phyloP scores from a whole-genome alignment of 2,888 invertebrate species.

The Watsonalla cultraria region DNA sequence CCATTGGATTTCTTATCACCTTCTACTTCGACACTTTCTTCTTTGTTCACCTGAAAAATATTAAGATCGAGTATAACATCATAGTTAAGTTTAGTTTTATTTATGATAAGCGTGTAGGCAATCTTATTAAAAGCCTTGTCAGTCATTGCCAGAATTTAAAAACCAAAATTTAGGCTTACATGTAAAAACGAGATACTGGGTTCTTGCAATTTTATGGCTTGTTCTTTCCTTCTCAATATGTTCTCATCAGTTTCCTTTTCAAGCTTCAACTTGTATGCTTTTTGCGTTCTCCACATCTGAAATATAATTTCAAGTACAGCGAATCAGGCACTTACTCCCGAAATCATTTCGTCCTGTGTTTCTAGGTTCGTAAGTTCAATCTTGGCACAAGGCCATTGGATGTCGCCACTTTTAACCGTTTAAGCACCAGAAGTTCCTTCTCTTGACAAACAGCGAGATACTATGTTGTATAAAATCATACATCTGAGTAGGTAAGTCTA shows the following conservation, averaged over 20 bases:
- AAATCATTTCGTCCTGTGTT: too few species aligned
- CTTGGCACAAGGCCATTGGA: too few species aligned
- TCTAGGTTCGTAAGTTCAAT: too few species aligned
- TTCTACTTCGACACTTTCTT: slow-evolving; percentile 39
- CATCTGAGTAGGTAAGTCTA: too few species aligned
- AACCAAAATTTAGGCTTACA: slow-evolving; percentile 42
- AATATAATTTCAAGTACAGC: slow-evolving; percentile 3
- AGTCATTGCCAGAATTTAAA: neutral
- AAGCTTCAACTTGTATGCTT: slow-evolving; percentile 83
- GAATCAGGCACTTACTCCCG: too few species aligned
- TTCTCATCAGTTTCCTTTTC: slow-evolving; percentile 88
- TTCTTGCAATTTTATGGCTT: slow-evolving; percentile 83
- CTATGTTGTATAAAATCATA: too few species aligned
- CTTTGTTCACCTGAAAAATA: slow-evolving; percentile 46
- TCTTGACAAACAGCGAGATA: too few species aligned
- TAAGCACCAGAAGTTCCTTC: too few species aligned
- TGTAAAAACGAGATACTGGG: slow-evolving; percentile 77
- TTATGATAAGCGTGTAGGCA: neutral
- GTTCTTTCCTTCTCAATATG: slow-evolving; percentile 85
- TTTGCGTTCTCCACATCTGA: slow-evolving; percentile 85
- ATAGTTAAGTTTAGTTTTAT: too few species aligned
- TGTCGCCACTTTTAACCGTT: too few species aligned
- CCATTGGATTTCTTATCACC: slow-evolving; percentile 58
- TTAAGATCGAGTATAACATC: too few species aligned
- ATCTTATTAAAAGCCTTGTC: neutral